Base-by-base conservation (phyloP, 2,797 vertebrate genomes). In the Megalops cyprinoides region DNA sequence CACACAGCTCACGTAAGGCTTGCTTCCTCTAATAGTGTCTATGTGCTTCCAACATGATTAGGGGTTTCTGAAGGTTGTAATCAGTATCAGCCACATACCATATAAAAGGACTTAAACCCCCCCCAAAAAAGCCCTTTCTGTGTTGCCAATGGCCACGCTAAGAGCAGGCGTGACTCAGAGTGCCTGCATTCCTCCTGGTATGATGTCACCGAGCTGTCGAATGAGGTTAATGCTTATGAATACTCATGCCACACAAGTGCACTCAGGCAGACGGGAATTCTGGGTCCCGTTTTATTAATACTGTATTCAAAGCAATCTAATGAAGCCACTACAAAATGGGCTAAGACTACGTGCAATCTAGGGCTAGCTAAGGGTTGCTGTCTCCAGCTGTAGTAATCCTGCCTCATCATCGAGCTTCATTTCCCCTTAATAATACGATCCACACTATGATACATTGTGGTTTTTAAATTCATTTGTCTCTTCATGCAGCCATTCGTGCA, bases 281-380 rank as follows among this genome's bases (percentile, higher is more conserved):
- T 23, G 23, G 62, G 75, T 49, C 74, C 15, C 48, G 74, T 18
- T 74, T 65, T 76, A 65, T 67, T 62, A 81, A 81, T 58, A 81
- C 67, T 51, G 76, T 76, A 76, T 67, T 48, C 62, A 51, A 67
- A 28, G 60, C n/a, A 31, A 74, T 76, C 65, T 76, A 81, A 81
- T 76, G 79, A 81, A 67, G 74, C 58, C 9, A 28, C 46, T 65
- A 55, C 56, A 60, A 48, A 53, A 75, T 51, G 74, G 46, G n/a
- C 44, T 14, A 75, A 39, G 34, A 51, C 75, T 42, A 42, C 56
- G 48, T 55, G 51, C 75, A 37, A 39, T 55, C 34, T 42, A 56
- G 49, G 53, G 49, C 49, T 2, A 55, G 39, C 75, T 37, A 18
- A 51, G 51, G 42, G 48, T 23, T 39, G 39, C 71, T 8, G 23